phyloP scores from a whole-genome alignment of 2,113 vertebrate genomes.

The Tinamus guttatus region DNA sequence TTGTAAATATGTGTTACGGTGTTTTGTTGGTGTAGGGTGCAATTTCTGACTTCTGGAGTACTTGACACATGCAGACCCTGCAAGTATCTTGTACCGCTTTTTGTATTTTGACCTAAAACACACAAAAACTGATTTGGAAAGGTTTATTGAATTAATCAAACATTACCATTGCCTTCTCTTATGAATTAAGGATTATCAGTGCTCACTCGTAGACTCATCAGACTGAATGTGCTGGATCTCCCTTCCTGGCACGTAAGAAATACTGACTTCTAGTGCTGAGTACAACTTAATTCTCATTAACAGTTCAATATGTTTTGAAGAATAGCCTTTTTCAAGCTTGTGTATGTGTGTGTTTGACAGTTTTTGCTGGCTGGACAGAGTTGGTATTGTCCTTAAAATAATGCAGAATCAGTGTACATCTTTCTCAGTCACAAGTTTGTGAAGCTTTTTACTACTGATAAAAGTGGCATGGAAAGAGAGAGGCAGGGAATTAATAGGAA shows the following conservation, averaged over 20 bases:
- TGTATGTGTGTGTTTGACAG: neutral
- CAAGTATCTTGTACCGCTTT: neutral
- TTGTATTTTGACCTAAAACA: neutral
- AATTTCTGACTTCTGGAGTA: neutral
- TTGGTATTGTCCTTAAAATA: slow-evolving; percentile 30
- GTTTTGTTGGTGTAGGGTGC: neutral
- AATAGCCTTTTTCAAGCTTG: neutral
- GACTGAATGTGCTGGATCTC: neutral
- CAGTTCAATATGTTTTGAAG: neutral
- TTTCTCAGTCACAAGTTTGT: slow-evolving; percentile 15
- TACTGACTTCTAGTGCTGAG: neutral
- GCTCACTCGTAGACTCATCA: neutral
- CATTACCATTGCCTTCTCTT: neutral
- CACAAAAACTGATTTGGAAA: neutral
- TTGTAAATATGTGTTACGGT: neutral
- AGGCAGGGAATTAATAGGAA: slow-evolving; percentile 42
- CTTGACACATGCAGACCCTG: neutral
- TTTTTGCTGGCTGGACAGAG: neutral
- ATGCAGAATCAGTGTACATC: slow-evolving; percentile 12
- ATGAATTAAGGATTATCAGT: neutral
- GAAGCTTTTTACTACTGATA: neutral
- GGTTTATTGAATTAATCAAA: neutral
- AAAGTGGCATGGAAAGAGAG: neutral
- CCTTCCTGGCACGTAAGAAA: neutral
- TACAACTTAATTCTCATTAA: slow-evolving; percentile 29